Evolutionary conservation across 2,888 invertebrate species (phyloP).

Genomic region (Megaustenia siamemsis): DNA sequence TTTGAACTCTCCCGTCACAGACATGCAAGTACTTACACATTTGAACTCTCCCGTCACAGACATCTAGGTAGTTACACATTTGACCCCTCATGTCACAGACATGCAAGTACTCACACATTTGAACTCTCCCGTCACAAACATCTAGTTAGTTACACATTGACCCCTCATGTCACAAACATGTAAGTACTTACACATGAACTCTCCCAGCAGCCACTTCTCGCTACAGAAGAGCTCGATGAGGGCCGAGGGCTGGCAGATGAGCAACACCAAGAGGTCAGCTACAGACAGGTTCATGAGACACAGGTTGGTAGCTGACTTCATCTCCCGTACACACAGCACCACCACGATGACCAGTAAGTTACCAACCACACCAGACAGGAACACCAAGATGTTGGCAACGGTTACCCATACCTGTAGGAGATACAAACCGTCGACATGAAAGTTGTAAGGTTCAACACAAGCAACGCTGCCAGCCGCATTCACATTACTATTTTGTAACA

Average conservation of each 20-base stretch:
- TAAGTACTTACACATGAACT: slow-evolving; percentile 92
- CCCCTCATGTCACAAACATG: slow-evolving; percentile 13
- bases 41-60: too few species aligned
- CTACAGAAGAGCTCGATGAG: slow-evolving; percentile 95
- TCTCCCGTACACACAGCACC: slow-evolving; percentile 93
- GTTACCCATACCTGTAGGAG: slow-evolving; percentile 51
- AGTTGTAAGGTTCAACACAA: too few species aligned
- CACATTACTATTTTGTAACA: too few species aligned
- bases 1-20: too few species aligned
- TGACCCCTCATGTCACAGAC: too few species aligned
- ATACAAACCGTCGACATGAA: too few species aligned
- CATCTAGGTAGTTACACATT: too few species aligned
- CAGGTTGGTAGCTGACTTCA: slow-evolving; percentile 96
- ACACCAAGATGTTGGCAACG: slow-evolving; percentile 82
- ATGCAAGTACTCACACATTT: too few species aligned
- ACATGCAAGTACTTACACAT: too few species aligned
- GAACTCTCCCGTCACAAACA: too few species aligned
- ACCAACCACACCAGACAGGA: slow-evolving; percentile 93
- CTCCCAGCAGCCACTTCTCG: slow-evolving; percentile 94
- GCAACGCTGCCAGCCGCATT: too few species aligned
- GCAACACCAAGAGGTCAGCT: slow-evolving; percentile 93
- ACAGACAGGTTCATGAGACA: slow-evolving; percentile 95
- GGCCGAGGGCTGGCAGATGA: slow-evolving; percentile 95
- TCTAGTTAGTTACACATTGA: too few species aligned
- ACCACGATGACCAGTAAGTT: slow-evolving; percentile 96